phyloP scores from a whole-genome alignment of 2,113 vertebrate genomes.

The Embiotoca jacksoni region DNA sequence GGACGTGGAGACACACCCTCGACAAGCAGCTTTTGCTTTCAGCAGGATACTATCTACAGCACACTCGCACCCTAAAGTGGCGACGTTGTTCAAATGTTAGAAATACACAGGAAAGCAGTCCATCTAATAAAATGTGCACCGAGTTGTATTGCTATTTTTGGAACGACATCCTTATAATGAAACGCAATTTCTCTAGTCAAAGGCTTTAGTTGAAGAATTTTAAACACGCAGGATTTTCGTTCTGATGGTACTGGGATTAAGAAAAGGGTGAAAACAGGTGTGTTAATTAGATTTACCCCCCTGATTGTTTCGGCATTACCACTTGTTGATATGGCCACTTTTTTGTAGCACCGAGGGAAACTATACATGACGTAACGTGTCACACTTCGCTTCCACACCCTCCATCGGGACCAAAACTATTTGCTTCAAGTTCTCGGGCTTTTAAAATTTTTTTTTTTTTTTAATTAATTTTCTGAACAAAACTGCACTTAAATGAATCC shows the following conservation, averaged over 20 bases:
- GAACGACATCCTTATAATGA: too few relatives aligned
- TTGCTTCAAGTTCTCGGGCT: constrained; percentile 20
- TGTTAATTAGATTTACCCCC: not conserved
- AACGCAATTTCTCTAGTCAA: too few relatives aligned
- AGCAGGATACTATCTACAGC: too few relatives aligned
- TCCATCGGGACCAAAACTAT: constrained; percentile 49
- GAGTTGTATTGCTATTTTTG: too few relatives aligned
- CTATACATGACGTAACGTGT: constrained; percentile 76
- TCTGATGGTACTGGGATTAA: too few relatives aligned
- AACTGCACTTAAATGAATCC: not conserved
- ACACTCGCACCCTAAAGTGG: not conserved
- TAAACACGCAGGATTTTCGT: not conserved
- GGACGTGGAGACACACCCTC: constrained; percentile 42
- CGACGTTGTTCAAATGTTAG: not conserved
- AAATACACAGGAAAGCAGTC: too few relatives aligned
- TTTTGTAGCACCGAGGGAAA: constrained; percentile 20
- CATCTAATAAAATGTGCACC: not conserved
- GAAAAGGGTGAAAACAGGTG: too few relatives aligned
- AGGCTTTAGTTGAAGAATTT: not conserved
- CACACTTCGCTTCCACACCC: constrained; percentile 74
- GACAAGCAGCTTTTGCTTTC: not conserved
- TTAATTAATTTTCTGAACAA: not conserved
- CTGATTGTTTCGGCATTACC: not conserved
- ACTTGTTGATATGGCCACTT: constrained; percentile 49
- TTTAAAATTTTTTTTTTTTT: not conserved